A percentile compares a stretch with the other conserved stretches of the same genome.
phyloP scores from a whole-genome alignment of 2,888 invertebrate species.

The Platycnemis pennipes region DNA sequence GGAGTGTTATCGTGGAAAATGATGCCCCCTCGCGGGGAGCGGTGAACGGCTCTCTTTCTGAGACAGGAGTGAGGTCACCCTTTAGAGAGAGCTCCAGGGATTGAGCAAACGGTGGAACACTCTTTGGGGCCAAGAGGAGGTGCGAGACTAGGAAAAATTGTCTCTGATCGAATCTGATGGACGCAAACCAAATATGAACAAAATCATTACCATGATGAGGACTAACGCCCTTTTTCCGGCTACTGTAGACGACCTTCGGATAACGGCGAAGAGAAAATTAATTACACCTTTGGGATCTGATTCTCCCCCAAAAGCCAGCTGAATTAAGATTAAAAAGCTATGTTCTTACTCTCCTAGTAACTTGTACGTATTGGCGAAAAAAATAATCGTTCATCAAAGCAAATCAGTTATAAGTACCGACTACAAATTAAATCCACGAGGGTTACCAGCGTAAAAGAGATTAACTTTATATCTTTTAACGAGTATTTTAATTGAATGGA shows the following conservation, averaged over 20 bases:
- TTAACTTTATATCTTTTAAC: neutral
- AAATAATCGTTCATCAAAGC: neutral
- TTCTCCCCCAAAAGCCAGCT: no score
- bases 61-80: neutral
- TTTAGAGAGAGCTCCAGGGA: neutral
- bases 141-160: neutral
- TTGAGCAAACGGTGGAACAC: neutral
- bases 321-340: no score
- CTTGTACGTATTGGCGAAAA: neutral
- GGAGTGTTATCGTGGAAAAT: conserved; percentile 45
- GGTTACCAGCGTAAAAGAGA: neutral
- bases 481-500: conserved; percentile 23
- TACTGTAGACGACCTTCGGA: no score
- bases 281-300: no score
- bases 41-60: neutral
- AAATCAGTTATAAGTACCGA: neutral
- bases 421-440: neutral
- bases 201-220: neutral
- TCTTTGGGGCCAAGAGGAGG: neutral
- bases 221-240: neutral
- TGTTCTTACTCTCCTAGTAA: no score
- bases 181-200: neutral
- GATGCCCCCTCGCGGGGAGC: neutral
- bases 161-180: neutral
- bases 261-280: no score